Base-by-base conservation (phyloP, 2,113 vertebrate species). In the Nerophis lumbriciformis region DNA sequence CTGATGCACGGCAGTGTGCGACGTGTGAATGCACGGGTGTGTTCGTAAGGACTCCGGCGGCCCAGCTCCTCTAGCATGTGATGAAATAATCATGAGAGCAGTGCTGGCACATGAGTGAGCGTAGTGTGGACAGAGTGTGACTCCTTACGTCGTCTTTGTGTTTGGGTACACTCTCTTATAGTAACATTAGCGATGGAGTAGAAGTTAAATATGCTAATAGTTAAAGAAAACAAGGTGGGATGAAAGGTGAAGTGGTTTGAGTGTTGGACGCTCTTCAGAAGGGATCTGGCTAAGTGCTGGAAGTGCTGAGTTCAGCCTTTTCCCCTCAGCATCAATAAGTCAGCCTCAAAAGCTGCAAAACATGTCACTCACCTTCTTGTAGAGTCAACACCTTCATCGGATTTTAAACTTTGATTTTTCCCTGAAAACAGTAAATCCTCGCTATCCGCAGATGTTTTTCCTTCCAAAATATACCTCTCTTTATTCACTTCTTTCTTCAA, bases 51-150 rank as follows among this genome's bases (percentile, higher is more conserved):
- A 79, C 75, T 75, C 68, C 62, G 80, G 72, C 64, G 45, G 50
- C 79, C 57, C 57, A 69, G 78, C 80, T 89, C 84, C 59, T 72
- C 76, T 84, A 78, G 69, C 80, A 82, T 68, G 58, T 77, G 14
- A 68, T 88, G 69, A 88, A 89, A 85, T 85, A 87, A 83, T 87
- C 75, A 89, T 89, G 86, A 86, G 82, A 84, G 75, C 16, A 53
- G 2, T 28, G 39, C 10, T 59, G 50, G 28, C 28, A 28, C 28
- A 28, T 28, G 65, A 56, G 65, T 14, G 6, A 1, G 5, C 2
- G 19, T 8, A 15, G 57, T 19, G 35, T 28, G 13, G 54, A 28
- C 2, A 28, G 28, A 28, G 28, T 28, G 28, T 28, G 28, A 4
- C 28, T 16, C 50, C 16, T 19, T 44, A 21, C 48, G 58, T 54